A percentile compares a stretch with the other conserved stretches of the same genome.
These are phyloP conservation scores for Brachyalestes nurse DNA, from an alignment of 2,797 vertebrate genomes.

Conservation along the genomic window DNA sequence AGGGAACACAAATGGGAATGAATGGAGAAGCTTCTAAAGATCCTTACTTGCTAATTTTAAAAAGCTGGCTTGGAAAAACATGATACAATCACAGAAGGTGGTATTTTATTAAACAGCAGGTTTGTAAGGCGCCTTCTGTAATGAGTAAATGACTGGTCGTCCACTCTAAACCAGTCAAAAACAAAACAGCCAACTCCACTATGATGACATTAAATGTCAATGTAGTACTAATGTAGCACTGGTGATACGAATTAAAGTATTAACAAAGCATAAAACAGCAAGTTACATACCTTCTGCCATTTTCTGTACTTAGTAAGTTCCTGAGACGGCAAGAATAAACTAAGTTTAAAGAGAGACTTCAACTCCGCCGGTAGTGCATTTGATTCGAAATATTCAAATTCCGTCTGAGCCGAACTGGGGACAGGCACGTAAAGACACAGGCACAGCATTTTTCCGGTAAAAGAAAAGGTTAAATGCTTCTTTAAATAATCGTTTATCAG, in stretches of 20 bases:
- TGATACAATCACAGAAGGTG: not conserved
- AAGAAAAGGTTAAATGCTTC: slow-evolving; percentile 23
- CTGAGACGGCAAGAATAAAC: slow-evolving; percentile 83
- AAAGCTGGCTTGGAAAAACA: not conserved
- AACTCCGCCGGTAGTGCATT: slow-evolving; percentile 80
- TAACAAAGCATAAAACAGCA: not conserved
- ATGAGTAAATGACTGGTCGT: not conserved
- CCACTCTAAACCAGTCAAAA: not conserved
- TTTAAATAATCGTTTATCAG: slow-evolving; percentile 22
- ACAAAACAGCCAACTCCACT: not conserved
- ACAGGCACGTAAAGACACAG: slow-evolving; percentile 82
- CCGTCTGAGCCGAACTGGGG: slow-evolving; percentile 68
- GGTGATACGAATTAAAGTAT: not conserved
- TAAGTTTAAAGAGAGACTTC: slow-evolving; percentile 79
- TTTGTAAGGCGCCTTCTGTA: not conserved
- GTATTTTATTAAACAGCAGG: not conserved
- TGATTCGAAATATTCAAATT: slow-evolving; percentile 88
- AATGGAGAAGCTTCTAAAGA: slow-evolving; percentile 4
- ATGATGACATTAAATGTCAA: too few species aligned
- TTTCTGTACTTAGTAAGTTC: slow-evolving; percentile 85
- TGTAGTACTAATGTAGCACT: not conserved
- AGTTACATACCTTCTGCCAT: slow-evolving; percentile 75
- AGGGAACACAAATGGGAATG: slow-evolving; percentile 26
- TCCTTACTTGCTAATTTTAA: not conserved
- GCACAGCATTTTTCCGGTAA: slow-evolving; percentile 76